These are phyloP conservation scores for Auanema sp. DNA, from an alignment of 2,888 invertebrate genomes.

Conservation along the genomic window DNA sequence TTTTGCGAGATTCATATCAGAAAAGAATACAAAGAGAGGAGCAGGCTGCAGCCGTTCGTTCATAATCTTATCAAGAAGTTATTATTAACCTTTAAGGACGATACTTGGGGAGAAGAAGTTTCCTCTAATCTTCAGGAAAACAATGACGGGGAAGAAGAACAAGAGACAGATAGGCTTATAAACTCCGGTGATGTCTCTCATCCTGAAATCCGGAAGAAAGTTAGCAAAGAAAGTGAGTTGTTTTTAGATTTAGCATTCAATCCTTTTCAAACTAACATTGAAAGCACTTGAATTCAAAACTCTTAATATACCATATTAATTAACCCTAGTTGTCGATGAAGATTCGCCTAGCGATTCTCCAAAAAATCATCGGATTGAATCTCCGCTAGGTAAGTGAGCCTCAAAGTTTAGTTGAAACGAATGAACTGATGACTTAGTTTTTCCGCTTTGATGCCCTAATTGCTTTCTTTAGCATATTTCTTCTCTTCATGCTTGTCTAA, in stretches of 20 bases:
- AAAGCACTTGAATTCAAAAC: not conserved
- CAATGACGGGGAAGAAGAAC: conserved; percentile 65
- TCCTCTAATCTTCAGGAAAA: conserved; percentile 6
- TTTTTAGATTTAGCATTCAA: conserved; percentile 27
- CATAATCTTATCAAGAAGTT: conserved; percentile 4
- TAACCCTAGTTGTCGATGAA: too few relatives aligned
- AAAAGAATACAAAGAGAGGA: conserved; percentile 58
- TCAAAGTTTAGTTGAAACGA: too few relatives aligned
- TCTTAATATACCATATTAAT: conserved; percentile 2
- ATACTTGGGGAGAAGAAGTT: conserved; percentile 2
- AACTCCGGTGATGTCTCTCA: conserved; percentile 11
- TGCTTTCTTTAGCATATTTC: not conserved
- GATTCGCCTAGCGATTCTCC: too few relatives aligned
- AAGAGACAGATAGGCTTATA: conserved; percentile 82
- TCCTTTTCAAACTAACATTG: conserved; percentile 9
- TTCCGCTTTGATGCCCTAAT: too few relatives aligned
- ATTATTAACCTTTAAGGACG: not conserved
- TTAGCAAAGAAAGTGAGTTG: conserved; percentile 84
- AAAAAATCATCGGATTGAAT: too few relatives aligned
- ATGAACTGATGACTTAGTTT: too few relatives aligned
- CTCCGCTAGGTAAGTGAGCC: too few relatives aligned
- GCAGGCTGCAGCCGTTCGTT: conserved; percentile 22
- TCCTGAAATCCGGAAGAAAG: conserved; percentile 73
- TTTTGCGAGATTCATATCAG: conserved; percentile 59
- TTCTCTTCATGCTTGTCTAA: not conserved